Base-by-base conservation (phyloP, 2,888 invertebrate genomes). In the Epirrhoe alternata region DNA sequence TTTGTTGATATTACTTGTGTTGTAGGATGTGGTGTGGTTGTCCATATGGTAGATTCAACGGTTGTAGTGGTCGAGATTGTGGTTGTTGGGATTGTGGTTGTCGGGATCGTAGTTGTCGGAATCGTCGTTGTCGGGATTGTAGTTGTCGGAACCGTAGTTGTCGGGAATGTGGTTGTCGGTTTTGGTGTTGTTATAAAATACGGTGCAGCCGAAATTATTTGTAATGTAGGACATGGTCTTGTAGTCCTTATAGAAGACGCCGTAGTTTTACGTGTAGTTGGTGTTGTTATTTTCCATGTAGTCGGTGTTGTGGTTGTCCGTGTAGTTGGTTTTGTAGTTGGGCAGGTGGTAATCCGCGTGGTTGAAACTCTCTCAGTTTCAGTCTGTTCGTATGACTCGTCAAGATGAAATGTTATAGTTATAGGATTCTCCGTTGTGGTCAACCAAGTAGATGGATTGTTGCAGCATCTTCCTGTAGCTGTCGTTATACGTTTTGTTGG, bases 161-260 rank as follows among this genome's bases (percentile, higher is more conserved):
- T 35, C 35, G n/a, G n/a, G n/a, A n/a, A n/a, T 24, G 10, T 38
- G 7, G 10, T 38, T 10, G 35, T 38, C 8, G 35, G 8, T 8
- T 0, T 14, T 4, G 45, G 45, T 8, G 47, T 17, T 16, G 52
- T 56, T 12, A 45, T 50, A n/a, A 16, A 30, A 38, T 5, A 33
- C 47, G 52, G 45, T 42, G 38, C 31, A 45, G 56, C 14, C 47
- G 47, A 47, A 16, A 5, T 53, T 50, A 8, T 6, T 42, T 30
- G 54, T 49, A 14, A 42, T 14, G 16, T 16, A 38, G 50, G 50
- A 24, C 2, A 38, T 50, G 50, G 49, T 2, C 38, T 59, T 42
- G 55, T 53, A 33, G 61, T 45, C 38, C 14, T 7, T 51, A n/a
- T 30, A 16, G 49, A 60, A 17, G 55, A 6, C 54, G 45, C 61